Conservation (phyloP, 2,113 vertebrate genomes). For the Dolichotis patagonum region DNA sequence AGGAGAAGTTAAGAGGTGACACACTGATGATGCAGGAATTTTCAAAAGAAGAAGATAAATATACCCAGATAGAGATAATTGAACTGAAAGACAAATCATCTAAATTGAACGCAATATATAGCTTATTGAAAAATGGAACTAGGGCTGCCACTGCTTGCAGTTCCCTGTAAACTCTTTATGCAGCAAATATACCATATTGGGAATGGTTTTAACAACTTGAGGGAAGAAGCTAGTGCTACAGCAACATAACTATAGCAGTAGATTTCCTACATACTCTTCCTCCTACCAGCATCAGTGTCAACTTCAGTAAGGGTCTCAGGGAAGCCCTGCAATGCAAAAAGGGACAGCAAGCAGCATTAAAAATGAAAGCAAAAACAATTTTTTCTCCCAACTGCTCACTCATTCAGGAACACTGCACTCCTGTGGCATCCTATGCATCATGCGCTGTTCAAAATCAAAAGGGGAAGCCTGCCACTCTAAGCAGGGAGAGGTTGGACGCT, state of each 20-base stretch:
- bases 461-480: not conserved
- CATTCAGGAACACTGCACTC: not conserved
- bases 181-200: not conserved
- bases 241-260: not conserved
- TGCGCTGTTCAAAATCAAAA: not conserved
- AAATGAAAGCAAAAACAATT: not conserved
- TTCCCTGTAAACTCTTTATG: not conserved
- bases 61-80: not conserved
- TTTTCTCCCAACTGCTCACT: not conserved
- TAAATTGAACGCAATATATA: not conserved
- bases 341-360: not conserved
- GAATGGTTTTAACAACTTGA: not conserved
- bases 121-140: not conserved
- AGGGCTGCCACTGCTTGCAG: not conserved
- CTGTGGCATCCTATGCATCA: not conserved
- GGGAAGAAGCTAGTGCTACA: not conserved
- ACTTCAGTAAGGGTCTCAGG: not conserved
- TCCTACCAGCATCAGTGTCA: not conserved
- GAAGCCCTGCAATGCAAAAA: not conserved
- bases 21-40: not conserved
- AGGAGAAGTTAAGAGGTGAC: not conserved
- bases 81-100: not conserved
- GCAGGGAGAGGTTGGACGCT: not conserved
- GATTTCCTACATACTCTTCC: not conserved
- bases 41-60: not conserved